Evolutionary conservation across 2,888 invertebrate genomes (phyloP), one percentile per base, ranked within the genome.

Genomic region (Drosophila borealis): DNA sequence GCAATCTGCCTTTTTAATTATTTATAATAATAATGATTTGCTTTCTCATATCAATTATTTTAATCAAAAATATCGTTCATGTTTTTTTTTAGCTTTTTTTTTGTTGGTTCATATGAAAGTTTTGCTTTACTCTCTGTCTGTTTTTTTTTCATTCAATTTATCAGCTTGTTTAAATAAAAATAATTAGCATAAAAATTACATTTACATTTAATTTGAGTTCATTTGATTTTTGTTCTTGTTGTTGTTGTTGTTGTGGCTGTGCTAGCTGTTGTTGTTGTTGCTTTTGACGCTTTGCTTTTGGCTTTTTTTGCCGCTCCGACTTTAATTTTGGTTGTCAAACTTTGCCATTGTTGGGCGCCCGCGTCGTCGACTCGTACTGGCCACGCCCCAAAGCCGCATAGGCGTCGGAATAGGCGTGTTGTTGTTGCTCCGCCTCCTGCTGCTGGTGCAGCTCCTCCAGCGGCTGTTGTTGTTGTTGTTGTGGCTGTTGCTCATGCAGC

Each of bases 151-250:
- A 37, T 50, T 60, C 57, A 49, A 39, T 64, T 50, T 50, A 21
- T 50, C 60, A 55, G 19, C 53, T 51, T 41, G 63, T 84, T 89
- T 89, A 90, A 91, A 91, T 89, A 78, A 91, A 87, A 90, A 90
- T 91, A 89, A 90, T 90, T 90, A 91, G 87, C 91, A 85, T 90
- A 89, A 87, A 91, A 90, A 90, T 90, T 82, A 90, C 90, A 90
- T 91, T 91, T 91, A 91, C 90, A 91, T 90, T 90, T 88, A 91
- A 90, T 91, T 91, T 91, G 89, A 91, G 91, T 91, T 91, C 90
- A 89, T 91, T 91, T 91, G 91, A 90, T 90, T 91, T 91, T 85
- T 89, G 90, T 89, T 76, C 71, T 74, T 71, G 65, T 78, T 57
- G 69, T 55, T 75, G 70, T 70, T 74, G 76, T 70, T 70, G 77